Base-by-base conservation (phyloP, 2,113 vertebrate genomes). In the Amphiprion ocellaris region DNA sequence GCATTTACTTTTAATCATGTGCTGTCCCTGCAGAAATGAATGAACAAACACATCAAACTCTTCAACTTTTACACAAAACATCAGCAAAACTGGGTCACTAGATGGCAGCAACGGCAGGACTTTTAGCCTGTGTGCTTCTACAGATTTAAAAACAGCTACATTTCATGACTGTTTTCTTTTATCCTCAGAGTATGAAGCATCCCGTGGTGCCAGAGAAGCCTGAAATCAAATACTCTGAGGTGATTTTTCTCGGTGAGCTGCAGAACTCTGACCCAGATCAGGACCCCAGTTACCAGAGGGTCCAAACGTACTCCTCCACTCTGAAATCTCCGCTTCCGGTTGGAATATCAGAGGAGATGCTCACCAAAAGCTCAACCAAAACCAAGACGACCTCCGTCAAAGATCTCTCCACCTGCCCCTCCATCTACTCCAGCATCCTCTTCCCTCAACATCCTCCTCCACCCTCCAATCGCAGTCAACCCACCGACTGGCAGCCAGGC, bases 141-240 rank as follows among this genome's bases (percentile, higher is more conserved):
- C 41, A 44, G 41, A 44, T 44, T 14, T 44, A 44, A n/a, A n/a
- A n/a, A 50, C 49, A 9, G 17, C 33, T 44, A 44, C 12, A 60
- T 24, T 10, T 17, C 6, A 39, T 47, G 28, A 69, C 47, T 24
- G 4, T 49, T 14, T 60, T 37, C 11, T 6, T 23, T 44, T 3
- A 44, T n/a, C 23, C 19, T 50, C 70, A 90, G 90, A 26, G 12
- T 21, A 44, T 47, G 60, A 76, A 39, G 68, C n/a, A 1, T 28
- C 7, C 60, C 4, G 3, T 30, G 8, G 4, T 46, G 0, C 14
- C 37, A 1, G 76, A 83, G n/a, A 65, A 10, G 23, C 39, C 50
- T 0, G 69, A 76, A 5, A 56, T 71, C 23, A 56, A 54, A 60
- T 69, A 37, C 47, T 59, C 63, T 69, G 66, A 88, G 14, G 56